Conservation (phyloP, 2,113 vertebrate species). For the Vicugna pacos region DNA sequence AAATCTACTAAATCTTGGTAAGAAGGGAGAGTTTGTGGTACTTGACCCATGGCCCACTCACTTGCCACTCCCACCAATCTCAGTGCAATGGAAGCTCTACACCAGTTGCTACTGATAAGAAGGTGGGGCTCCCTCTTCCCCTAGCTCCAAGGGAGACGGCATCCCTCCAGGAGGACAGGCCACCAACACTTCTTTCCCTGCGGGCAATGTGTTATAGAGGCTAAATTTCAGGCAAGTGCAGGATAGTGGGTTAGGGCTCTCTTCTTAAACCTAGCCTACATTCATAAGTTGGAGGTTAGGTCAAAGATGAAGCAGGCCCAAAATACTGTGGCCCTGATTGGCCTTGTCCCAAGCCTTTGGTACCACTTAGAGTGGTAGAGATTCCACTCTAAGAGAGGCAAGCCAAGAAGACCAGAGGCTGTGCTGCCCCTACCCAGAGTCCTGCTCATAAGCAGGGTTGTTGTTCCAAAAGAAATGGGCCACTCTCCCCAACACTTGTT, state of each 20-base stretch:
- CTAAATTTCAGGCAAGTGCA: neutral
- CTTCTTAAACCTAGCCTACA: neutral
- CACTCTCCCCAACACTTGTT: neutral
- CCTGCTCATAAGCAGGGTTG: neutral
- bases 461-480: neutral
- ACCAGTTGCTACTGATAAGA: neutral
- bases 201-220: neutral
- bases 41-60: neutral
- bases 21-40: neutral
- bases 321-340: neutral
- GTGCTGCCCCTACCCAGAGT: neutral
- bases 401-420: neutral
- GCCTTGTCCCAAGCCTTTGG: neutral
- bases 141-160: neutral
- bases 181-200: neutral
- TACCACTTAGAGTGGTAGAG: neutral
- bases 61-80: neutral
- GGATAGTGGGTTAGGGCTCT: neutral
- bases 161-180: neutral
- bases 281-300: neutral
- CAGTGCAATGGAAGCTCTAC: neutral
- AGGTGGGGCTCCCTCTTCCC: neutral
- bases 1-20: neutral
- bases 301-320: neutral
- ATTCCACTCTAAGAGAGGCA: neutral